These are phyloP conservation scores for Lycodopsis pacificus DNA, from an alignment of 2,797 vertebrate genomes.

Conservation along the genomic window DNA sequence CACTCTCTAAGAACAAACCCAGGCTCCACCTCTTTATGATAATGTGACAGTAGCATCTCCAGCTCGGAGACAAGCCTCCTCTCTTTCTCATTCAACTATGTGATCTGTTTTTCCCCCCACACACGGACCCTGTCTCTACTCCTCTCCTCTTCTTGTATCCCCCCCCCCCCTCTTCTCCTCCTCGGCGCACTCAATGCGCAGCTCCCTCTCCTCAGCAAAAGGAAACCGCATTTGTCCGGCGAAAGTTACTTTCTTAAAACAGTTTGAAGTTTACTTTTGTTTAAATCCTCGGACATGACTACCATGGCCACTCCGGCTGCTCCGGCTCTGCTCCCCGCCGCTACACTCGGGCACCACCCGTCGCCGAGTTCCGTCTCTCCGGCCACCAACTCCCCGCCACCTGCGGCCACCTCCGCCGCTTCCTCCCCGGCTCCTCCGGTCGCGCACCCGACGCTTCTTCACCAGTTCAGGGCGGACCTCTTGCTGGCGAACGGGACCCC, in stretches of 20 bases:
- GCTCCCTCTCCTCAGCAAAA: constrained; percentile 57
- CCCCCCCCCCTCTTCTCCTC: constrained; percentile 38
- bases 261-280: constrained; percentile 77
- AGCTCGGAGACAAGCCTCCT: constrained; percentile 74
- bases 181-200: constrained; percentile 53
- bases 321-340: constrained; percentile 89
- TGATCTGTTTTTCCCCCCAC: constrained; percentile 74
- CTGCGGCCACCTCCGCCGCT: constrained; percentile 86
- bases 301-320: constrained; percentile 92
- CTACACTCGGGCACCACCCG: constrained; percentile 90
- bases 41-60: constrained; percentile 85
- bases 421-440: constrained; percentile 87
- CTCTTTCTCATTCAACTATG: constrained; percentile 80
- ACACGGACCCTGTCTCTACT: constrained; percentile 62
- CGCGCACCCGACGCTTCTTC: constrained; percentile 78
- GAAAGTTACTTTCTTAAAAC: constrained; percentile 87
- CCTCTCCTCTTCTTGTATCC: constrained; percentile 22
- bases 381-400: constrained; percentile 87
- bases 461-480: constrained; percentile 89
- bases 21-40: constrained; percentile 82
- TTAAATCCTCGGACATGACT: constrained; percentile 82
- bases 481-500: constrained; percentile 75
- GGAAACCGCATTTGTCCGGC: constrained; percentile 35
- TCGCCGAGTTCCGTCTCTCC: constrained; percentile 89
- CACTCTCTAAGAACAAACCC: constrained; percentile 74